Conservation (phyloP, 1,140 invertebrate species). For the Trichoplusia ni region DNA sequence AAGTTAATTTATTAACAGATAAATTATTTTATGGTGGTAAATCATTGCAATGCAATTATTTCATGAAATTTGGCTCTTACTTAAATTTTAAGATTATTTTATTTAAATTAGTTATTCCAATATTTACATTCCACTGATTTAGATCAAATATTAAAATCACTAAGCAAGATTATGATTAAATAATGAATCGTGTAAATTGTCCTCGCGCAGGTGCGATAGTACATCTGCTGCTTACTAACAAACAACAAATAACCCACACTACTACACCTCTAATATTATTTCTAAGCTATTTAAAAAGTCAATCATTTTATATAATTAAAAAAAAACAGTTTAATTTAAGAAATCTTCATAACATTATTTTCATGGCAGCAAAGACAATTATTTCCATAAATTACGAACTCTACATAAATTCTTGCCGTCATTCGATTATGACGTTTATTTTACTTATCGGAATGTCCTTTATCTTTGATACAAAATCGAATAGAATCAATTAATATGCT, state of each 20-base stretch:
- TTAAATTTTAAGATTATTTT: no score
- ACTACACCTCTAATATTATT: constrained; percentile 21
- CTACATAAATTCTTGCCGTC: constrained; percentile 18
- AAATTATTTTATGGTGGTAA: no score
- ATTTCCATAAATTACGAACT: constrained; percentile 32
- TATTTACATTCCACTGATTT: no score
- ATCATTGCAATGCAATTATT: no score
- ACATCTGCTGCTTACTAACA: constrained; percentile 62
- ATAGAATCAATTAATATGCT: constrained; percentile 1
- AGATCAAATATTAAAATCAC: constrained; percentile 6
- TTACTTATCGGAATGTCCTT: constrained; percentile 9
- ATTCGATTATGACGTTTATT: constrained; percentile 21
- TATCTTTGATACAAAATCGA: constrained; percentile 9
- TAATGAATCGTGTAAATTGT: constrained; percentile 54
- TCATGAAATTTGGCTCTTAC: no score
- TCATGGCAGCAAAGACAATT: constrained; percentile 13
- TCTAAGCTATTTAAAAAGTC: constrained; percentile 23
- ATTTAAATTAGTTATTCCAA: no score
- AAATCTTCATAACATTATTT: no score
- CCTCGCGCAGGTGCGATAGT: constrained; percentile 64
- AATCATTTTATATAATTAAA: constrained; percentile 25
- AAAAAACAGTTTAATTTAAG: no score
- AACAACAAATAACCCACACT: no score
- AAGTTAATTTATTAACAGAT: no score
- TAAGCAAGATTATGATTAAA: background rate